Base-by-base conservation (phyloP, 2,888 invertebrate species). In the Anthrax anthrax region DNA sequence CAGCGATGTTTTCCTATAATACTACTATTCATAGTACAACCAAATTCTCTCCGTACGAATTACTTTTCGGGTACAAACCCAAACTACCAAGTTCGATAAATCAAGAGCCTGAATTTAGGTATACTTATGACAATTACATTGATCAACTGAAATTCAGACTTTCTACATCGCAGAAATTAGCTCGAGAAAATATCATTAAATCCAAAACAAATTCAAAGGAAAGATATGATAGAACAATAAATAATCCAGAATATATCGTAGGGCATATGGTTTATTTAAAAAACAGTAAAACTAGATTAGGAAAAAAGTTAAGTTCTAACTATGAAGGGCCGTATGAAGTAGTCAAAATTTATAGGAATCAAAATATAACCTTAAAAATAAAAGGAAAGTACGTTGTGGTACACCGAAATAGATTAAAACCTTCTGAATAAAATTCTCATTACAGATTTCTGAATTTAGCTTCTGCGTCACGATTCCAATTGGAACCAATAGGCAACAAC, bases 1-100 rank as follows among this genome's bases (percentile, higher is more conserved):
- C 57, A 16, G 60, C 60, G 1, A 57, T 61, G 49, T 53, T 63
- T 44, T 44, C 57, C 1, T 63, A 64, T 47, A 60, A 61, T 32
- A 56, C 57, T 29, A 51, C 50, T 9, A 46, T 55, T 9, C 63
- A 65, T 44, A 50, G 52, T 19, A 56, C 59, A 1, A 64, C 62
- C 3, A 52, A 57, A 12, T 60, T 55, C 39, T 57, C 60, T 1
- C 63, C 62, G 2, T 60, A 55, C 29, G 49, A 49, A 37, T 17
- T 47, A 38, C 23, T 49, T 12, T 49, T 47, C 38, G 49, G 47
- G 16, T 38, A 39, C 39, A 49, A 47, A 34, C 49, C 47, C 4
- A 18, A 37, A 39, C 32, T 49, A 19, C 48, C 49, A 16, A 38
- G 40, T 19, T 44, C 44, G 16, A 14, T 49, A 23, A 43, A n/a